These are phyloP conservation scores for Vesta saturnalis DNA, from an alignment of 2,888 invertebrate species.

Conservation along the genomic window DNA sequence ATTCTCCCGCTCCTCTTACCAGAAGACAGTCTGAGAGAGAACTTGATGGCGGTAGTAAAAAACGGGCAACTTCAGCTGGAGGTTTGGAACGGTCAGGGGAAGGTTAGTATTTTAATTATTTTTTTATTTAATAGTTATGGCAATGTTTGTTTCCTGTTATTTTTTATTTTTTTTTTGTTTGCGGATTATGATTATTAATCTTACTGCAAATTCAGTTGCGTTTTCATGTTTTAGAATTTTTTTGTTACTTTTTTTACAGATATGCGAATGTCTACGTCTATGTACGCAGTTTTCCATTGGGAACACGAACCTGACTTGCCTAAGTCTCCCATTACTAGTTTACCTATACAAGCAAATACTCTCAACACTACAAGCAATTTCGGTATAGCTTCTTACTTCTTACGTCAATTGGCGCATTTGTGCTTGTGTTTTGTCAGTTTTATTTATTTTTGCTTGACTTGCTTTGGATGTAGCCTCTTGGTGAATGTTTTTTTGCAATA, in stretches of 20 bases:
- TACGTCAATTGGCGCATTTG: neutral
- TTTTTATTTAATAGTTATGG: neutral
- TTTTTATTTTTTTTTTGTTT: conserved; percentile 5
- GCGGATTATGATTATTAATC: neutral
- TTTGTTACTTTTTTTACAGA: conserved; percentile 60
- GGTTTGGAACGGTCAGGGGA: conserved; percentile 74
- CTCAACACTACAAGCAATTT: conserved; percentile 44
- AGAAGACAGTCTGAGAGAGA: conserved; percentile 88
- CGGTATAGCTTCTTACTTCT: conserved; percentile 40
- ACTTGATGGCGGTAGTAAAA: conserved; percentile 77
- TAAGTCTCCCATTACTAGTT: conserved; percentile 36
- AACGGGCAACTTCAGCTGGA: conserved; percentile 78
- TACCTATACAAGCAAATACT: conserved; percentile 37
- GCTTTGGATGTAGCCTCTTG: neutral
- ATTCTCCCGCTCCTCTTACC: conserved; percentile 75
- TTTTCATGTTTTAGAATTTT: conserved; percentile 26
- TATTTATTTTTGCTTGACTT: neutral
- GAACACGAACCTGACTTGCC: conserved; percentile 30
- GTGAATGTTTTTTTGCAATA: neutral
- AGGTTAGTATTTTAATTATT: conserved; percentile 59
- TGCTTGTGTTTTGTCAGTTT: conserved; percentile 16
- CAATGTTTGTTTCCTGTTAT: neutral
- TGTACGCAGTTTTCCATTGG: conserved; percentile 69
- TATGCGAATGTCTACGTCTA: conserved; percentile 75
- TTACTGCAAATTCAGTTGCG: conserved; percentile 30